Conservation (phyloP, 2,888 invertebrate genomes). For the Cataglyphis altisquamis region DNA sequence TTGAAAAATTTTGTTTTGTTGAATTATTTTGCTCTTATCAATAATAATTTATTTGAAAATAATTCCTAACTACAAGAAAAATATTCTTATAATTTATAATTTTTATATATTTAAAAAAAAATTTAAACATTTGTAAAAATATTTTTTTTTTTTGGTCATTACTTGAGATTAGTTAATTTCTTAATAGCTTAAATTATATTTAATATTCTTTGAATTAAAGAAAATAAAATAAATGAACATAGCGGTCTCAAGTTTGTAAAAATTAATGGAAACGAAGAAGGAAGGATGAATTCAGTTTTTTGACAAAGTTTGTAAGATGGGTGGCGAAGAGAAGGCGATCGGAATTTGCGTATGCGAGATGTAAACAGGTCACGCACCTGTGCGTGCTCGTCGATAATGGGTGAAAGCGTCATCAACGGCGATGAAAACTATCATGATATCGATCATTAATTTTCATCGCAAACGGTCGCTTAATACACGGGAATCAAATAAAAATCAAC, state of each 20-base stretch:
- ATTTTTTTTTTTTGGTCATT: not conserved
- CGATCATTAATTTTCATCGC: not conserved
- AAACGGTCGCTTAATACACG: not conserved
- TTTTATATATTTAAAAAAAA: not conserved
- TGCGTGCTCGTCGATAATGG: constrained; percentile 45
- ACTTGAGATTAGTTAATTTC: not conserved
- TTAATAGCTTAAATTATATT: not conserved
- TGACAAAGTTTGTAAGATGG: constrained; percentile 50
- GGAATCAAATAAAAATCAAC: not conserved
- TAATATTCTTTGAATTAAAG: constrained; percentile 66
- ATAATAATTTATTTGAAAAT: not conserved
- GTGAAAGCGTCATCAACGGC: not conserved
- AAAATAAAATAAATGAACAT: constrained; percentile 68
- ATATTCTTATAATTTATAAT: not conserved
- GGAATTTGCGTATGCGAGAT: constrained; percentile 61
- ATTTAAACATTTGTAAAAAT: not conserved
- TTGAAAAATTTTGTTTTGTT: not conserved
- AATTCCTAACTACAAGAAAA: not conserved
- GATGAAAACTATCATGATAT: not conserved
- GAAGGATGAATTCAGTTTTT: constrained; percentile 74
- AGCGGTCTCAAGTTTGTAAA: constrained; percentile 54
- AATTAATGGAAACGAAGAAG: constrained; percentile 52
- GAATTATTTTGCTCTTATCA: not conserved
- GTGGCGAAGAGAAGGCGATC: constrained; percentile 65
- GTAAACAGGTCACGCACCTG: constrained; percentile 80